Base-by-base conservation (phyloP, 2,113 vertebrate genomes). In the Xiphias gladius region DNA sequence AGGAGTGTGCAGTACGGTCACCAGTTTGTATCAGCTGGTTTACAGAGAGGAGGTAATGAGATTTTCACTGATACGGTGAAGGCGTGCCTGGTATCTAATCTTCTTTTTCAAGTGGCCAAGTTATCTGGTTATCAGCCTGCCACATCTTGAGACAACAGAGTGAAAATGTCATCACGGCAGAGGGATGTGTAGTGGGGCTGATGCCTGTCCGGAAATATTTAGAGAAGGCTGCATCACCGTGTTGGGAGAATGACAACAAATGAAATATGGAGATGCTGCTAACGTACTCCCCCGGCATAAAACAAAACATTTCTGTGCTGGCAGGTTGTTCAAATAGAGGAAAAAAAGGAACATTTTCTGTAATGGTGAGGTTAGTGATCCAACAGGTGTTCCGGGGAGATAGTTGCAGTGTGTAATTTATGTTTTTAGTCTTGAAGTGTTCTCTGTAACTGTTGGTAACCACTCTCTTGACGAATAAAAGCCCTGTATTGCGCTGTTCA, bases 81-180 rank as follows among this genome's bases (percentile, higher is more conserved):
- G 39, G 59, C 4, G 26, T 52, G 41, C 74, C 76, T 78, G 28
- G 11, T 68, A 72, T 82, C 69, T 82, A 19, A 17, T 55, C 67
- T 61, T 20, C 22, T n/a, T 52, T 6, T 75, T 82, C 37, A 54
- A 73, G 65, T 62, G 78, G 63, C 64, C 41, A 28, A 41, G 58
- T 65, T 62, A 28, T 71, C 58, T 32, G 46, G 35, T 70, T 75
- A 78, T 79, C 81, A 63, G 22, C 4, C 11, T 6, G 43, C 32
- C 39, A 30, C 70, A 82, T 81, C 80, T 50, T 1, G 24, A 69
- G 52, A 28, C 66, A 52, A 28, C 62, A 8, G n/a, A 17, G 52
- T 7, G 83, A 82, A 82, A 76, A 68, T 24, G 37, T 58, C 52
- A 24, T 39, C 50, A 11, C 0, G 7, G 28, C 58, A 1, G 30